These are phyloP conservation scores for Lamellibrachia columna DNA, from an alignment of 2,888 invertebrate genomes.

Conservation along the genomic window DNA sequence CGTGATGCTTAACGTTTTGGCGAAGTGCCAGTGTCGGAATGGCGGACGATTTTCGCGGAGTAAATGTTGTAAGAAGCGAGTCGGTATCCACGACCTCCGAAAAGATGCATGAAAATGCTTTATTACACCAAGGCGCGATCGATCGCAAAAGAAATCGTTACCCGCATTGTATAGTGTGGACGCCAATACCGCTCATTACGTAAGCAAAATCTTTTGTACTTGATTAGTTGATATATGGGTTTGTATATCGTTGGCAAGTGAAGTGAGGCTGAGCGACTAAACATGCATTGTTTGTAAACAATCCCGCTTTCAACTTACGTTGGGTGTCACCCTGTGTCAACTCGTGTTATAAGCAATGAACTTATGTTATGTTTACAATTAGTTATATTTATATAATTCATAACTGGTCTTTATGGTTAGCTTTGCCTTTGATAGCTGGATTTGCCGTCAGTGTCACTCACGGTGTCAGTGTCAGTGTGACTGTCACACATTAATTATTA, in stretches of 20 bases:
- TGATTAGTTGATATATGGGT: background rate
- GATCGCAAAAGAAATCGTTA: constrained; percentile 71
- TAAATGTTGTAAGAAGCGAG: background rate
- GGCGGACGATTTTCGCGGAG: background rate
- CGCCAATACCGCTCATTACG: constrained; percentile 92
- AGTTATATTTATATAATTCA: constrained; percentile 26
- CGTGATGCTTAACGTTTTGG: too few species aligned
- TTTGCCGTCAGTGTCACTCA: too few species aligned
- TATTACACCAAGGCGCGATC: constrained; percentile 42
- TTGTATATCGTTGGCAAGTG: background rate
- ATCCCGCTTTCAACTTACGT: background rate
- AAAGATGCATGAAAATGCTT: background rate
- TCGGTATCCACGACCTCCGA: background rate
- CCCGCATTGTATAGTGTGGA: constrained; percentile 95
- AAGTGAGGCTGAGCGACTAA: too few species aligned
- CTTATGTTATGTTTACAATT: too few species aligned
- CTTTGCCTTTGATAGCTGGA: too few species aligned
- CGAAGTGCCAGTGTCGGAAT: background rate
- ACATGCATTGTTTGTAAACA: too few species aligned
- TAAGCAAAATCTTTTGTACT: constrained; percentile 65
- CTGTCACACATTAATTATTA: too few species aligned
- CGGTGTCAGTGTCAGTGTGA: too few species aligned
- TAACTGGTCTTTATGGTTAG: too few species aligned
- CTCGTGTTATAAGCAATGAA: too few species aligned
- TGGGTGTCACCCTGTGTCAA: background rate